Percentiles rank a stretch among this genome's conserved stretches.
These are phyloP conservation scores for Agrotis ipsilon DNA, from an alignment of 2,888 invertebrate genomes.

Conservation along the genomic window DNA sequence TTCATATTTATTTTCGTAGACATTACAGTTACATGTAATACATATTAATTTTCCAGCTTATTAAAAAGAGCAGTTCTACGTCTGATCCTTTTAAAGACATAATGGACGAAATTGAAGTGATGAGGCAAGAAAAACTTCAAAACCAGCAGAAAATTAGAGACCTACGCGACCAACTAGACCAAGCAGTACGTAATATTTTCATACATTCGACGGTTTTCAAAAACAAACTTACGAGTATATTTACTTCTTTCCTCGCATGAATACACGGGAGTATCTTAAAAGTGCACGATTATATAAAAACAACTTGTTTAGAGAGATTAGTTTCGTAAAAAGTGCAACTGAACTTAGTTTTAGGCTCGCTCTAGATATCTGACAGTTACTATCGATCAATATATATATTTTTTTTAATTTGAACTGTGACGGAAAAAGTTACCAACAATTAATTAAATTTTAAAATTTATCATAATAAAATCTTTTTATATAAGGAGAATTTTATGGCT, in stretches of 20 bases:
- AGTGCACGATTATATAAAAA: no score
- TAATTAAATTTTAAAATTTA: background rate
- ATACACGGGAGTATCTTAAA: no score
- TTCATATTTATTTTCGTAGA: background rate
- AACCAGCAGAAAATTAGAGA: slow-evolving; percentile 77
- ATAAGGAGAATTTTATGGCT: slow-evolving; percentile 79
- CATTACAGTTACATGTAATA: background rate
- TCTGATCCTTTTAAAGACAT: slow-evolving; percentile 67
- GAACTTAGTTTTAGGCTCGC: no score
- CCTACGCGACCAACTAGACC: slow-evolving; percentile 79
- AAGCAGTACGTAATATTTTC: slow-evolving; percentile 73
- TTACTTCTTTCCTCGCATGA: no score
- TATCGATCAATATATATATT: no score
- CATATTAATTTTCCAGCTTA: slow-evolving; percentile 59
- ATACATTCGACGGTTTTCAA: background rate
- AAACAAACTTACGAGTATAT: no score
- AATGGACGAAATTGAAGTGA: slow-evolving; percentile 75
- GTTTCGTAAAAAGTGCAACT: no score
- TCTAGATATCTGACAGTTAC: background rate
- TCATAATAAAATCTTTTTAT: slow-evolving; percentile 30
- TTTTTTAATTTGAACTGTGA: background rate
- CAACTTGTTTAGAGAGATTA: no score
- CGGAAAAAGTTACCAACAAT: background rate
- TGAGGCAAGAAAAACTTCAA: slow-evolving; percentile 78
- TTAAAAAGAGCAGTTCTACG: slow-evolving; percentile 56